A percentile compares a stretch with the other conserved stretches of the same genome.
These are phyloP conservation scores for Anhinga anhinga DNA, from an alignment of 2,113 vertebrate genomes.

Conservation along the genomic window DNA sequence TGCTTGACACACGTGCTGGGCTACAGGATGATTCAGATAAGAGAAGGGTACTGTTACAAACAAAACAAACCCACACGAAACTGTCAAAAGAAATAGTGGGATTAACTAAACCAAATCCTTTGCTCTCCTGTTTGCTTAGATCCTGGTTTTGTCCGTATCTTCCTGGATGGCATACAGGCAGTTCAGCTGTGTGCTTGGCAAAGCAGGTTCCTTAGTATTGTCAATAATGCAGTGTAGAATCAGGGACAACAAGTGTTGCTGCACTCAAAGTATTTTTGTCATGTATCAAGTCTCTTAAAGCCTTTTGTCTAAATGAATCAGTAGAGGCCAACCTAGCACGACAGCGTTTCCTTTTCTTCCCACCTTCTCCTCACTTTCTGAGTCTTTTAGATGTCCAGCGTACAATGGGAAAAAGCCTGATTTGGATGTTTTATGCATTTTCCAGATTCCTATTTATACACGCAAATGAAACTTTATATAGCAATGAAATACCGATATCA, in stretches of 20 bases:
- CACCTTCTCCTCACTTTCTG: neutral
- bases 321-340: neutral
- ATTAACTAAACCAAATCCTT: neutral
- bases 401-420: conserved; percentile 7
- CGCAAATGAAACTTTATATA: conserved; percentile 28
- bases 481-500: neutral
- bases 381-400: conserved; percentile 7
- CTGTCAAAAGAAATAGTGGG: neutral
- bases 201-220: conserved; percentile 39
- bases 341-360: neutral
- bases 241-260: conserved; percentile 57
- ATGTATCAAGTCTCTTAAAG: conserved; percentile 10
- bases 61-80: neutral
- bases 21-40: neutral
- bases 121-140: neutral
- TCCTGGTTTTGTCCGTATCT: neutral
- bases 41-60: neutral
- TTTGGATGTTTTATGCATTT: conserved; percentile 30
- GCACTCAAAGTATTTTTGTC: conserved; percentile 43
- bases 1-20: neutral
- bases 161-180: neutral
- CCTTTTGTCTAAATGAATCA: conserved; percentile 26
- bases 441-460: conserved; percentile 49
- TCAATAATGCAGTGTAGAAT: neutral
- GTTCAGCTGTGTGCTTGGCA: conserved; percentile 16